Conservation (phyloP, 2,797 vertebrate species). For the Uromys caudimaculatus region DNA sequence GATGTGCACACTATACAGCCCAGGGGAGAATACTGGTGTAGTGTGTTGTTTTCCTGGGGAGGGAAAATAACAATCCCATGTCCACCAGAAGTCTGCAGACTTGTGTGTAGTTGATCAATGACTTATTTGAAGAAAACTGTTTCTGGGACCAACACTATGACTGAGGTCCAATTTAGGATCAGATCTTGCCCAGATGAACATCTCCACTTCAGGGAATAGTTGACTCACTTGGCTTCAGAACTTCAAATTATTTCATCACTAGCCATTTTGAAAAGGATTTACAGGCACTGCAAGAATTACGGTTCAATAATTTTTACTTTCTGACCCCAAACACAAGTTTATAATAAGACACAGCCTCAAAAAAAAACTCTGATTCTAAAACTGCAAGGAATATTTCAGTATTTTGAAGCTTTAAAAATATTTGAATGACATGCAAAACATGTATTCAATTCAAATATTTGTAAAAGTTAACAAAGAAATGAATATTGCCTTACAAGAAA, state of each 20-base stretch:
- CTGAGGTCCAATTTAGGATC: conserved; percentile 55
- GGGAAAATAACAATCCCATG: conserved; percentile 30
- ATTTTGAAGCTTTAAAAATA: conserved; percentile 19
- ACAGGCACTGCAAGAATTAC: conserved; percentile 50
- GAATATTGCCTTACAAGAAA: conserved; percentile 13
- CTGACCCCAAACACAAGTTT: not conserved
- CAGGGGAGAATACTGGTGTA: conserved; percentile 4
- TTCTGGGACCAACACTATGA: not conserved
- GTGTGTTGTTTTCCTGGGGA: conserved; percentile 4
- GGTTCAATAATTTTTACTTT: conserved; percentile 60
- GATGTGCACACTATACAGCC: not conserved
- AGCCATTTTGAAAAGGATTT: conserved; percentile 66
- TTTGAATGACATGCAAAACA: not conserved
- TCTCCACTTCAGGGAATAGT: conserved; percentile 62
- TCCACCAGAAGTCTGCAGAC: conserved; percentile 10
- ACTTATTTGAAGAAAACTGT: conserved; percentile 52
- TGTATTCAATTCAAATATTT: not conserved
- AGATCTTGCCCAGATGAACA: conserved; percentile 31
- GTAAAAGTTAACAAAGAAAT: not conserved
- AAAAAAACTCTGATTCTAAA: conserved; percentile 24
- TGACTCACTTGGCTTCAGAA: conserved; percentile 64
- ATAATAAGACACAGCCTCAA: conserved; percentile 7
- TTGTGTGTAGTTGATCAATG: conserved; percentile 66
- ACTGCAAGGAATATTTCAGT: not conserved
- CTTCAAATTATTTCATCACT: conserved; percentile 66